A percentile compares a stretch with the other conserved stretches of the same genome.
phyloP scores from a whole-genome alignment of 2,888 invertebrate genomes.

The Drosophila diplacantha region DNA sequence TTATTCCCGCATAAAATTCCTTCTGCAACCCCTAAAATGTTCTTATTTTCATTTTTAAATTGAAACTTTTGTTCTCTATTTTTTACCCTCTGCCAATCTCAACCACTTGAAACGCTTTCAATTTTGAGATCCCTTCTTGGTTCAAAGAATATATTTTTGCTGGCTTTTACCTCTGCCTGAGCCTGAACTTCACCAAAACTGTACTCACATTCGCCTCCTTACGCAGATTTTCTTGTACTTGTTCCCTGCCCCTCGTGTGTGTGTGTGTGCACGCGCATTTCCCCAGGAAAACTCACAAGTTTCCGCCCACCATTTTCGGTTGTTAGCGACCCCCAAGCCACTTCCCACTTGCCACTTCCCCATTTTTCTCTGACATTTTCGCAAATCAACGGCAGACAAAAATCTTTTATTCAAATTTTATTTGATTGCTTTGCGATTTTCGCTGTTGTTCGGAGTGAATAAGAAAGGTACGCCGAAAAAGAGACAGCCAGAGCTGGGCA shows the following conservation, averaged over 20 bases:
- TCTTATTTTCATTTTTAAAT: constrained; percentile 8
- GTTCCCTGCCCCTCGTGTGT: constrained; percentile 5
- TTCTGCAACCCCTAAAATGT: background rate
- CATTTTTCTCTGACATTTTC: constrained; percentile 52
- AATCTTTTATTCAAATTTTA: constrained; percentile 75
- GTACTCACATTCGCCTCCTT: constrained; percentile 41
- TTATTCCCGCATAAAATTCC: background rate
- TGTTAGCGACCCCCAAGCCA: constrained; percentile 13
- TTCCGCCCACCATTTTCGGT: constrained; percentile 56
- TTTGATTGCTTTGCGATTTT: constrained; percentile 75
- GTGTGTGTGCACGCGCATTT: constrained; percentile 14
- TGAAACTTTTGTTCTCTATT: constrained; percentile 3
- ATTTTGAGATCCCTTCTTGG: background rate
- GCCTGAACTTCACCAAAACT: constrained; percentile 37
- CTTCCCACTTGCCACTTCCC: background rate
- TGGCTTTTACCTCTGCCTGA: background rate
- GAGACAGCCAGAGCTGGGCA: constrained; percentile 10
- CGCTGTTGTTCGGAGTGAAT: constrained; percentile 49
- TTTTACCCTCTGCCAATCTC: background rate
- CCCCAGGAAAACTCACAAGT: constrained; percentile 50
- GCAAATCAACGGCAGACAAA: constrained; percentile 73
- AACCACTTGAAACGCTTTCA: constrained; percentile 21
- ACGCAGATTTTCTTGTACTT: constrained; percentile 24
- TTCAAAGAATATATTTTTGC: constrained; percentile 6
- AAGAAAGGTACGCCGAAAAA: constrained; percentile 30